Percentiles rank a stretch among this genome's conserved stretches.
Conservation (phyloP, 2,113 vertebrate genomes). For the Microcebus ravelobensis region DNA sequence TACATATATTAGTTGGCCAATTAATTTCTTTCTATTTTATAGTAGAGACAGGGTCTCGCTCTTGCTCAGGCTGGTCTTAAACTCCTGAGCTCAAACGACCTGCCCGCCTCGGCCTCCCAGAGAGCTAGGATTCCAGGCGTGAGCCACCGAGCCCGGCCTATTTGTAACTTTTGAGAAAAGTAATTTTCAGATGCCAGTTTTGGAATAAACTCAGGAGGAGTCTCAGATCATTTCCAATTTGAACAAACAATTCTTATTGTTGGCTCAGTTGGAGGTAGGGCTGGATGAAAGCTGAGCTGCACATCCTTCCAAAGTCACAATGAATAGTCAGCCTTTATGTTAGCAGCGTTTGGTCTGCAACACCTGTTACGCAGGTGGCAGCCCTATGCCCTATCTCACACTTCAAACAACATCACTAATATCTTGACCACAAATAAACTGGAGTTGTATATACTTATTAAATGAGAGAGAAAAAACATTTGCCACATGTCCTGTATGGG, state of each 20-base stretch:
- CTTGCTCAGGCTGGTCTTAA: no score
- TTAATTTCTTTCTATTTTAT: no score
- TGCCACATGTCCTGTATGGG: not conserved
- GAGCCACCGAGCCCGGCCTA: not conserved
- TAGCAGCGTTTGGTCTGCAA: not conserved
- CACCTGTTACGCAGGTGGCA: not conserved
- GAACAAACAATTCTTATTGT: not conserved
- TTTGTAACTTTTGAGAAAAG: not conserved
- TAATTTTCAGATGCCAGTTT: not conserved
- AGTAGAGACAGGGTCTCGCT: no score
- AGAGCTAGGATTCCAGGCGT: no score
- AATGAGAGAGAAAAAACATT: not conserved
- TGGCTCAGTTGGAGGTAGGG: not conserved
- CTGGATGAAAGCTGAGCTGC: not conserved
- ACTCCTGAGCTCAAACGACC: no score
- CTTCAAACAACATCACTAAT: not conserved
- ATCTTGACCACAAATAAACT: slow-evolving; percentile 17
- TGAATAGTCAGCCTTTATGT: not conserved
- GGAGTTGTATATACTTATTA: not conserved
- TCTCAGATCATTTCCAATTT: not conserved
- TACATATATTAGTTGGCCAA: no score
- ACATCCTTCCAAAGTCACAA: not conserved
- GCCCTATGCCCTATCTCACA: not conserved
- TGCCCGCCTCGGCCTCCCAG: no score
- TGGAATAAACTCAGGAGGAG: not conserved